Conservation (phyloP, 2,113 vertebrate species). For the Cairina moschata region DNA sequence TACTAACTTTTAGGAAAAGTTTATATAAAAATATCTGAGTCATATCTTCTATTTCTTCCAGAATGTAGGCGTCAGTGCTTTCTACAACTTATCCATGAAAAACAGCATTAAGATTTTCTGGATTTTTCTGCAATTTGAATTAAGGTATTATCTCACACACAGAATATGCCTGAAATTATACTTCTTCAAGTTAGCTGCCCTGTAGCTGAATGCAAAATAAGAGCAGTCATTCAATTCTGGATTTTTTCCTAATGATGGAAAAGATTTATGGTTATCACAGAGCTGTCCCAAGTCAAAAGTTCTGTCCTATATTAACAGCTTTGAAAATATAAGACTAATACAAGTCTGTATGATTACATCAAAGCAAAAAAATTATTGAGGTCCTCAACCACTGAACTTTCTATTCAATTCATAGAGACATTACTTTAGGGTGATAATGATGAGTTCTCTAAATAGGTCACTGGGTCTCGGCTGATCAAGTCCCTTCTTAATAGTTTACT, state of each 20-base stretch:
- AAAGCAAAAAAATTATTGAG: background rate
- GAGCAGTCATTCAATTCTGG: background rate
- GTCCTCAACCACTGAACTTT: background rate
- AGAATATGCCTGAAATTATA: too few relatives aligned
- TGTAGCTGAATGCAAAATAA: background rate
- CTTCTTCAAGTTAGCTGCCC: background rate
- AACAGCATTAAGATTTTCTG: background rate
- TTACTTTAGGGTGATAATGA: background rate
- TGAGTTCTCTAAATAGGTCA: background rate
- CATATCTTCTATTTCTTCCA: background rate
- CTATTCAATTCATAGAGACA: background rate
- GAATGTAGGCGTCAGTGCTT: background rate
- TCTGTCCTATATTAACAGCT: background rate
- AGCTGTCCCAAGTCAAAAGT: background rate
- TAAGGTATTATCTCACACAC: background rate
- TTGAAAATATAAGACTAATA: background rate
- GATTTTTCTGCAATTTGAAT: background rate
- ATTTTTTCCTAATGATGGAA: background rate
- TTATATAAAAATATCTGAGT: background rate
- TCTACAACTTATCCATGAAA: background rate
- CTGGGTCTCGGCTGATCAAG: conserved; percentile 9
- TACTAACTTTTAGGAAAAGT: background rate
- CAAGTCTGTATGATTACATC: background rate
- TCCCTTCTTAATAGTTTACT: conserved; percentile 12
- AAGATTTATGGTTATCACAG: background rate